Percentiles rank a stretch among this genome's conserved stretches.
Conservation (phyloP, 1,140 invertebrate species). For the Philopotamus ludificatus region DNA sequence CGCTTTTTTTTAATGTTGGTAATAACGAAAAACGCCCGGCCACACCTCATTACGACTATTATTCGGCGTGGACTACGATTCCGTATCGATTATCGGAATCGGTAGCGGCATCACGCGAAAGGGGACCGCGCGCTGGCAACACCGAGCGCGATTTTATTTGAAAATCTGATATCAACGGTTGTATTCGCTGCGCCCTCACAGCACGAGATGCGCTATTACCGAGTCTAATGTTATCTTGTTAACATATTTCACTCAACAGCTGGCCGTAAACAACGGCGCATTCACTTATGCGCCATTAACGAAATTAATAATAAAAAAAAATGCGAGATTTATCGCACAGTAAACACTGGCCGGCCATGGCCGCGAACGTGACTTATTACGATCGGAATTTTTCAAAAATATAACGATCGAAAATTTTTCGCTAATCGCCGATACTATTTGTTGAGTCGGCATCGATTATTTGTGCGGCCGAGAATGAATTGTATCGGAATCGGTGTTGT, state of each 20-base stretch:
- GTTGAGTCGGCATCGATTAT: not conserved
- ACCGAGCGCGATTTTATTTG: too few species aligned
- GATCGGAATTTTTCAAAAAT: not conserved
- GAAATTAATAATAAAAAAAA: slow-evolving; percentile 2
- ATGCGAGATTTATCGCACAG: slow-evolving; percentile 5
- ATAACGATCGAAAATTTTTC: too few species aligned
- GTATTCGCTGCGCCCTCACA: slow-evolving; percentile 6
- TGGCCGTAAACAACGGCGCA: slow-evolving; percentile 12
- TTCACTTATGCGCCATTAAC: not conserved
- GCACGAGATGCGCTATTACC: slow-evolving; percentile 2
- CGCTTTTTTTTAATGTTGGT: not conserved
- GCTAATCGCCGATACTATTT: not conserved
- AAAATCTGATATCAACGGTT: too few species aligned
- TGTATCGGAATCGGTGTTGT: slow-evolving; percentile 9
- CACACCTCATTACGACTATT: not conserved
- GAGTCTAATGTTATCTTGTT: slow-evolving; percentile 8
- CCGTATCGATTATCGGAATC: not conserved
- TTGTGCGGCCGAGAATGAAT: not conserved
- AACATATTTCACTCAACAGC: slow-evolving; percentile 19
- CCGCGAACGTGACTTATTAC: not conserved
- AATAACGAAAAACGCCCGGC: too few species aligned
- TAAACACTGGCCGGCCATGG: not conserved
- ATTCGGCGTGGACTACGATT: not conserved
- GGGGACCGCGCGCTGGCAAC: not conserved
- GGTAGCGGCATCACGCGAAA: not conserved